Evolutionary conservation across 2,888 invertebrate genomes (phyloP).

Genomic region (Drosophila helvetica): DNA sequence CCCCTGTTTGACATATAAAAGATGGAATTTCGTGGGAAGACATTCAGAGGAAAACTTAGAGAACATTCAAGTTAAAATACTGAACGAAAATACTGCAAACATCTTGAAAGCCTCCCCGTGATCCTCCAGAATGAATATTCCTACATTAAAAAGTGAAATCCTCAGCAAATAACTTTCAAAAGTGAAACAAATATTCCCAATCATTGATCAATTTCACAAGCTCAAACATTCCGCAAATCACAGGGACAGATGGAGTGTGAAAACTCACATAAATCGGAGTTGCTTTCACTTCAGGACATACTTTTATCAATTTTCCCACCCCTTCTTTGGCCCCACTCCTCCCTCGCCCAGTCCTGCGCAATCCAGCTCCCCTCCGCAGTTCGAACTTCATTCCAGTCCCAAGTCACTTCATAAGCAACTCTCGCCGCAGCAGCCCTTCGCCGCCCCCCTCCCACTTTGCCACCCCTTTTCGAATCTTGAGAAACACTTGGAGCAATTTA

Average conservation of each 20-base stretch:
- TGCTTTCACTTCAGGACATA: conserved; percentile 30
- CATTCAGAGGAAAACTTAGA: no score
- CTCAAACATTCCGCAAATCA: conserved; percentile 16
- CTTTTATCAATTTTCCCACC: conserved; percentile 32
- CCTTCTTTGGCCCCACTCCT: background rate
- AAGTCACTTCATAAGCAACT: conserved; percentile 33
- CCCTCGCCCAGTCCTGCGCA: no score
- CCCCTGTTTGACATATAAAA: background rate
- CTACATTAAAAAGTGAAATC: no score
- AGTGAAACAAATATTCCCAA: background rate
- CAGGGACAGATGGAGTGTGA: conserved; percentile 1
- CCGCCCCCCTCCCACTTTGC: conserved; percentile 24
- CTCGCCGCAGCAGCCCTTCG: conserved; percentile 17
- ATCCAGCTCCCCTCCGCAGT: background rate
- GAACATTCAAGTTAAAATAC: no score
- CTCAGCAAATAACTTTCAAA: conserved; percentile 3
- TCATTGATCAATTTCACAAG: conserved; percentile 14
- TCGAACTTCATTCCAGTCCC: conserved; percentile 23
- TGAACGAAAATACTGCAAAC: no score
- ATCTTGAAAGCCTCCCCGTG: background rate
- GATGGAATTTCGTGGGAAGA: no score
- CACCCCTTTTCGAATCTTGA: conserved; percentile 30
- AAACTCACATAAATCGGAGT: conserved; percentile 17
- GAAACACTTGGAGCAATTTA: conserved; percentile 61
- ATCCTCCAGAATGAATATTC: background rate